Evolutionary conservation across 2,797 vertebrate species (phyloP).

Genomic region (Enoplosus armatus): DNA sequence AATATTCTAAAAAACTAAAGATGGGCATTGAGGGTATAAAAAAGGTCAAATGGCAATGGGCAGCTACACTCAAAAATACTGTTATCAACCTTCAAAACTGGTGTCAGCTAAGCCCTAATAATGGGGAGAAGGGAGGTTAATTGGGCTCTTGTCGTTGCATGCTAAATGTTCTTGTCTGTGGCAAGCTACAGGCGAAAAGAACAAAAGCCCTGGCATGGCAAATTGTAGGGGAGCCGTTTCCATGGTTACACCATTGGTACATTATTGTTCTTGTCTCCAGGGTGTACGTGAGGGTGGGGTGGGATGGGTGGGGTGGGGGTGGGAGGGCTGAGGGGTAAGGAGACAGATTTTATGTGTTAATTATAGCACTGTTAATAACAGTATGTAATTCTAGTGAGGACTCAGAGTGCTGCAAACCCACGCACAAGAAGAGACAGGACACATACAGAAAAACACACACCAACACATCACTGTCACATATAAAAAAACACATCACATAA

Average conservation of each 20-base stretch:
- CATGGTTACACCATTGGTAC: conserved; percentile 78
- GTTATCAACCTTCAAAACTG: conserved; percentile 31
- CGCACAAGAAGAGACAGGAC: conserved; percentile 17
- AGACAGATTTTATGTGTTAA: conserved; percentile 72
- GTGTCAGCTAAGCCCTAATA: conserved; percentile 37
- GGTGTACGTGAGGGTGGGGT: conserved; percentile 42
- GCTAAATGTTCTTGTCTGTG: conserved; percentile 51
- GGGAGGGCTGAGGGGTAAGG: conserved; percentile 10
- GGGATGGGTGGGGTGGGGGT: conserved; percentile 3
- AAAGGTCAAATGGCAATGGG: conserved; percentile 4
- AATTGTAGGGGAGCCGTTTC: conserved; percentile 81
- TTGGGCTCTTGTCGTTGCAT: conserved; percentile 48
- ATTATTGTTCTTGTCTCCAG: conserved; percentile 61
- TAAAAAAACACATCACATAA: not conserved
- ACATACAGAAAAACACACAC: conserved; percentile 4
- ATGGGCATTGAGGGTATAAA: not conserved
- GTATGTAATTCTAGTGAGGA: conserved; percentile 60
- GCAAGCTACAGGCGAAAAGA: conserved; percentile 58
- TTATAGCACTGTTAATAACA: conserved; percentile 75
- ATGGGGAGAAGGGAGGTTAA: conserved; percentile 52
- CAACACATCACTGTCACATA: not conserved
- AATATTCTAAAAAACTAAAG: not conserved
- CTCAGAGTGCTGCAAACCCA: conserved; percentile 46
- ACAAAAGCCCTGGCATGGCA: conserved; percentile 73
- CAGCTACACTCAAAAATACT: conserved; percentile 17